phyloP scores from a whole-genome alignment of 2,113 vertebrate species.

The Lucifuga dentata region DNA sequence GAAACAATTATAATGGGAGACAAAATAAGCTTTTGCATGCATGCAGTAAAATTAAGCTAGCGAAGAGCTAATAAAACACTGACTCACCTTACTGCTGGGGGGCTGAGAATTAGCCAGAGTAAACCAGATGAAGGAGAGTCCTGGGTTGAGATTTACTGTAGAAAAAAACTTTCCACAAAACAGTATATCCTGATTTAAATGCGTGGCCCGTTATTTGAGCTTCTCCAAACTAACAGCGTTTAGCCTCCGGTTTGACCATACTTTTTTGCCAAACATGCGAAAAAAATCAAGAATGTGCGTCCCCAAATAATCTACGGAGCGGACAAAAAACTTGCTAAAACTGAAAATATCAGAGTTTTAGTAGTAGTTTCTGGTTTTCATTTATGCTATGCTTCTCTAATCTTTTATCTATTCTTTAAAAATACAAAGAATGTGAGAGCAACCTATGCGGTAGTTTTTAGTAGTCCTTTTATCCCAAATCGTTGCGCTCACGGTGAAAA shows the following conservation, averaged over 20 bases:
- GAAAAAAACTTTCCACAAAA: slow-evolving; percentile 28
- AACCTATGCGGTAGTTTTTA: slow-evolving; percentile 22
- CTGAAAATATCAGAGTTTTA: background rate
- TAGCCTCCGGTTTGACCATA: slow-evolving; percentile 52
- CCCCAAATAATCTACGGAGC: slow-evolving; percentile 15
- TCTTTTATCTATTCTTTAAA: slow-evolving; percentile 9
- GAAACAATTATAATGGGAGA: background rate
- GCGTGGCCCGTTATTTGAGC: background rate
- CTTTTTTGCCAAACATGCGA: slow-evolving; percentile 49
- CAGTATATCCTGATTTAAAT: slow-evolving; percentile 30
- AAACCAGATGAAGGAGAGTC: slow-evolving; percentile 37
- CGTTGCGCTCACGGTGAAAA: slow-evolving; percentile 50
- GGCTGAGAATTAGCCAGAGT: slow-evolving; percentile 53
- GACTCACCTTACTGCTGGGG: slow-evolving; percentile 68
- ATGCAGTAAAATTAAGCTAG: slow-evolving; percentile 2
- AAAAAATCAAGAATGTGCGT: slow-evolving; percentile 17
- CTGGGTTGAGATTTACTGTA: slow-evolving; percentile 38
- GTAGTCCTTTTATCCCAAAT: slow-evolving; percentile 68
- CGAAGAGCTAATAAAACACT: background rate
- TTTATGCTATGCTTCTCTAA: background rate
- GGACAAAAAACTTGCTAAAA: background rate
- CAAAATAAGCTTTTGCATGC: slow-evolving; percentile 11
- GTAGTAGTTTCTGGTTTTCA: background rate
- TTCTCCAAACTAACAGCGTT: slow-evolving; percentile 6
- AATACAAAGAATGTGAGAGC: slow-evolving; percentile 13